Percentiles rank a stretch among this genome's conserved stretches.
Evolutionary conservation across 2,888 invertebrate species (phyloP).

Genomic region (Sicus ferrugineus): DNA sequence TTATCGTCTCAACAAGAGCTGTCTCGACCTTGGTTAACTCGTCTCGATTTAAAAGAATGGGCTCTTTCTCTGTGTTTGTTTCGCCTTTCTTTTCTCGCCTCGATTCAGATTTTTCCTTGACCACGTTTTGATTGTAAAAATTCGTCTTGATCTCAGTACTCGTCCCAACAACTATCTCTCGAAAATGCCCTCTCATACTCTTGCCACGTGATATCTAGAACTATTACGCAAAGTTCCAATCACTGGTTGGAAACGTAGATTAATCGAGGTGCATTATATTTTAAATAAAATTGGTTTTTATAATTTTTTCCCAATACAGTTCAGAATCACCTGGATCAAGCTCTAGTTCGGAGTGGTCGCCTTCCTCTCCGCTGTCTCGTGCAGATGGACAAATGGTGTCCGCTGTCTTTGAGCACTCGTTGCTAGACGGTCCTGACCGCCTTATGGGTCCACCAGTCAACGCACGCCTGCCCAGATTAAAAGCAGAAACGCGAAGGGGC

Average conservation of each 20-base stretch:
- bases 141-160: background rate
- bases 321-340: conserved; percentile 64
- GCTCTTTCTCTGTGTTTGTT: too few relatives aligned
- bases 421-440: conserved; percentile 54
- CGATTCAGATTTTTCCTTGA: too few relatives aligned
- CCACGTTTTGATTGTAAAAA: background rate
- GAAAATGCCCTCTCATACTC: too few relatives aligned
- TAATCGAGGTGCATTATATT: too few relatives aligned
- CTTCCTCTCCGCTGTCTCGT: conserved; percentile 60
- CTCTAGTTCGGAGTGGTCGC: conserved; percentile 64
- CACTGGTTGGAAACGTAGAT: too few relatives aligned
- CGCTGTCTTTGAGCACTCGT: conserved; percentile 40
- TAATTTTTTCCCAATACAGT: conserved; percentile 42
- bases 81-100: background rate
- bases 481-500: conserved; percentile 36
- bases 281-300: too few relatives aligned
- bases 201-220: too few relatives aligned
- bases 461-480: conserved; percentile 57
- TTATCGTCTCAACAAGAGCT: too few relatives aligned
- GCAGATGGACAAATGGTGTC: conserved; percentile 47
- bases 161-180: too few relatives aligned
- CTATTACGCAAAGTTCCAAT: too few relatives aligned
- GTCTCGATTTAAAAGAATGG: too few relatives aligned
- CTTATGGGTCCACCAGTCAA: conserved; percentile 63
- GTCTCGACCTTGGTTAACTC: too few relatives aligned